Evolutionary conservation across 2,888 invertebrate species (phyloP).

Genomic region (Cantharis rufa): DNA sequence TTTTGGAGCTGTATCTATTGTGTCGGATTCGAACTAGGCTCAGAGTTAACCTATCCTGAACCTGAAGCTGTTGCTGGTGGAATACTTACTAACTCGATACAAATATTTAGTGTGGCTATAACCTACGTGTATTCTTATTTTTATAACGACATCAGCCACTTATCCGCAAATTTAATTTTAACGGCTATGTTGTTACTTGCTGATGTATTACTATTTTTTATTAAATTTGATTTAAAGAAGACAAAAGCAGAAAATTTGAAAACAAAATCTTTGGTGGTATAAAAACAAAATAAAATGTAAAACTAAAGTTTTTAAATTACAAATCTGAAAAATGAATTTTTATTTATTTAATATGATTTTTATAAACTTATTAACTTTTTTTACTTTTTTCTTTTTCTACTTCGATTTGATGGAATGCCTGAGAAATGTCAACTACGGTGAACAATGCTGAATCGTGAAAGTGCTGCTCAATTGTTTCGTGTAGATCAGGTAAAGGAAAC

Average conservation of each 20-base stretch:
- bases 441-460: too few species aligned
- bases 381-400: too few species aligned
- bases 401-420: too few species aligned
- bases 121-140: background rate
- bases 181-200: background rate
- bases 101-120: background rate
- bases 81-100: background rate
- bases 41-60: background rate
- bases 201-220: background rate
- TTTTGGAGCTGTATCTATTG: background rate
- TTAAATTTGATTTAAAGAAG: background rate
- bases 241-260: background rate
- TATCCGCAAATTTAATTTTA: background rate
- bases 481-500: too few species aligned
- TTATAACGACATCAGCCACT: background rate
- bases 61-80: background rate
- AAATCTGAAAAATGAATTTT: too few species aligned
- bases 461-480: too few species aligned
- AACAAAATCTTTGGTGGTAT: too few species aligned
- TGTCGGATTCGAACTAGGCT: background rate
- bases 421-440: too few species aligned
- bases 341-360: too few species aligned
- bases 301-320: too few species aligned
- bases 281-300: too few species aligned
- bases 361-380: too few species aligned